Conservation (phyloP, 1,140 invertebrate species). For the Micrasema longulum region DNA sequence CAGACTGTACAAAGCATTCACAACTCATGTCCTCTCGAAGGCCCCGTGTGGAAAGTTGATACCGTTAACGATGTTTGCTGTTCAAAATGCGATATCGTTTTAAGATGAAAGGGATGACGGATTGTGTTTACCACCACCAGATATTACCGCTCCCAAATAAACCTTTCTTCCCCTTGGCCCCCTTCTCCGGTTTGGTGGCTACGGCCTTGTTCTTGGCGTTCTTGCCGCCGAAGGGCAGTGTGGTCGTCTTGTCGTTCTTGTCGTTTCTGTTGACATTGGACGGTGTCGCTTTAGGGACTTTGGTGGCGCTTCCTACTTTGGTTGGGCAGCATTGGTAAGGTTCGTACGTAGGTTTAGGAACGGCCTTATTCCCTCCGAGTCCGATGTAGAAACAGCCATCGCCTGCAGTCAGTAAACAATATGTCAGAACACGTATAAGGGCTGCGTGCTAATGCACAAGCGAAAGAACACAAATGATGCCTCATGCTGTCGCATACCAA, state of each 20-base stretch:
- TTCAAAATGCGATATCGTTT: conserved; percentile 57
- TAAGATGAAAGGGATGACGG: conserved; percentile 58
- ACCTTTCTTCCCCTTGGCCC: conserved; percentile 80
- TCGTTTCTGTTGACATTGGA: conserved; percentile 59
- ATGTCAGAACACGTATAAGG: conserved; percentile 54
- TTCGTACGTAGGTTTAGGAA: conserved; percentile 84
- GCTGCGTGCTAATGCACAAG: conserved; percentile 45
- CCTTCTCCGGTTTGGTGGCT: conserved; percentile 66
- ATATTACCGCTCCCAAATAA: conserved; percentile 84
- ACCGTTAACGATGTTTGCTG: conserved; percentile 34
- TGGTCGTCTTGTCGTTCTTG: conserved; percentile 48
- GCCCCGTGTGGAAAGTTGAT: conserved; percentile 49
- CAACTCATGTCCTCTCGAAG: conserved; percentile 66
- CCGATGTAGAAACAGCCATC: conserved; percentile 96
- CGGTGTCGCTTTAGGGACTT: conserved; percentile 76
- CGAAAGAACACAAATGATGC: conserved; percentile 50
- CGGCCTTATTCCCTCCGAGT: conserved; percentile 85
- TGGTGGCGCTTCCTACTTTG: conserved; percentile 78
- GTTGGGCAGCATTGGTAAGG: conserved; percentile 91
- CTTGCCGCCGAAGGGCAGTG: conserved; percentile 45
- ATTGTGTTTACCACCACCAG: conserved; percentile 71
- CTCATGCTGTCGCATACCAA: conserved; percentile 48
- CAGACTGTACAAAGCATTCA: conserved; percentile 44
- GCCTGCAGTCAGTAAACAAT: conserved; percentile 77
- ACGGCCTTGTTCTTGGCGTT: conserved; percentile 64